These are phyloP conservation scores for Gari tellinella DNA, from an alignment of 2,888 invertebrate genomes.

Conservation along the genomic window DNA sequence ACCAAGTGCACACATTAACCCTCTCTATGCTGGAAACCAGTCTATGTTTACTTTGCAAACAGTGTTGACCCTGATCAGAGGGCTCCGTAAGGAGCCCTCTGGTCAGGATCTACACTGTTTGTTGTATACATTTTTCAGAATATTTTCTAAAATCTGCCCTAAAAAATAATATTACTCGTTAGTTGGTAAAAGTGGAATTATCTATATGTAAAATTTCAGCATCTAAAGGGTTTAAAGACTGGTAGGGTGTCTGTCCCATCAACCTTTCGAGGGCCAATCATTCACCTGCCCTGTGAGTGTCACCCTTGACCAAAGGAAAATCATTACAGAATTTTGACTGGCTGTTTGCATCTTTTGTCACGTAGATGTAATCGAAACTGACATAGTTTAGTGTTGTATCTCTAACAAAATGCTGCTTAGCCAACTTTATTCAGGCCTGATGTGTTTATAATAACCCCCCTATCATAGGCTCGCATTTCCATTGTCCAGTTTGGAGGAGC, in stretches of 20 bases:
- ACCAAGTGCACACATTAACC: slow-evolving; percentile 26
- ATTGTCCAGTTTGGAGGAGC: slow-evolving; percentile 52
- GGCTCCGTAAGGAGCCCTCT: too few species aligned
- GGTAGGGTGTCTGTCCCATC: too few species aligned
- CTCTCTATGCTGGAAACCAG: too few species aligned
- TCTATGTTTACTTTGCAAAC: too few species aligned
- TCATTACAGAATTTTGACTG: slow-evolving; percentile 51
- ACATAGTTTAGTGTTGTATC: slow-evolving; percentile 37
- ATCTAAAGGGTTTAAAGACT: too few species aligned
- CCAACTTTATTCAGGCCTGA: slow-evolving; percentile 52
- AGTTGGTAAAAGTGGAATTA: too few species aligned
- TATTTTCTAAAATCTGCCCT: too few species aligned
- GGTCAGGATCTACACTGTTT: too few species aligned
- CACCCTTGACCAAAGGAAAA: slow-evolving; percentile 42
- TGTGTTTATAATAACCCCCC: slow-evolving; percentile 64
- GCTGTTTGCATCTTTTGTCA: slow-evolving; percentile 55
- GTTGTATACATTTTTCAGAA: too few species aligned
- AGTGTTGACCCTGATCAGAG: too few species aligned
- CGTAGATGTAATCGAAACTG: slow-evolving; percentile 55
- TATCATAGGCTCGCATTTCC: slow-evolving; percentile 50
- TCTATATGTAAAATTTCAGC: too few species aligned
- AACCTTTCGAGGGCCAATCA: slow-evolving; percentile 26
- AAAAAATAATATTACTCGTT: too few species aligned
- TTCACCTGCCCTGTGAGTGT: slow-evolving; percentile 35
- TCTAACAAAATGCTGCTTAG: slow-evolving; percentile 61